Percentiles rank a stretch among this genome's conserved stretches.
Evolutionary conservation across 2,113 vertebrate genomes (phyloP).

Genomic region (Stegostoma tigrinum): DNA sequence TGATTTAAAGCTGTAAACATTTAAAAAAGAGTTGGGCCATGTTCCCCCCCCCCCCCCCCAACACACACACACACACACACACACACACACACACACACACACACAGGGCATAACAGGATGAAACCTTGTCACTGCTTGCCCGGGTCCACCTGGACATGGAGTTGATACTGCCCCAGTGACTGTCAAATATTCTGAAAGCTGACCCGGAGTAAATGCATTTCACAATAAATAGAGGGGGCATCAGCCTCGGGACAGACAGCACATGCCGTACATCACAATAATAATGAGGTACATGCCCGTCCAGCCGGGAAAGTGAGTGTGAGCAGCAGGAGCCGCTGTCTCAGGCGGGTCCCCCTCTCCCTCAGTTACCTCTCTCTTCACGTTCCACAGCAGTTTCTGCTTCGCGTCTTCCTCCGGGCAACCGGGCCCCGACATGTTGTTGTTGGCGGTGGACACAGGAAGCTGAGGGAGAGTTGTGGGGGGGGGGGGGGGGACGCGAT

Average conservation of each 20-base stretch:
- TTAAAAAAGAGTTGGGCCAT: background rate
- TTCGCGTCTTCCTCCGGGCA: slow-evolving; percentile 72
- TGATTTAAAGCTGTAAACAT: too few relatives aligned
- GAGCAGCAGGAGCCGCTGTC: background rate
- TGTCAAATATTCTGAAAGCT: background rate
- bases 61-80: too few relatives aligned
- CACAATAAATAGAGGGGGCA: too few relatives aligned
- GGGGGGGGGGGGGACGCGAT: background rate
- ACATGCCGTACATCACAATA: background rate
- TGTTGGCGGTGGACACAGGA: background rate
- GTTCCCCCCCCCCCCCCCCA: too few relatives aligned
- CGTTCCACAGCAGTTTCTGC: slow-evolving; percentile 85
- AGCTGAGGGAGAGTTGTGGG: background rate
- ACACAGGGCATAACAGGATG: background rate
- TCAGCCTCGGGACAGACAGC: background rate
- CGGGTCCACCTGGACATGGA: background rate
- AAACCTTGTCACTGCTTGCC: background rate
- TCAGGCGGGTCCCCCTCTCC: background rate
- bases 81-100: background rate
- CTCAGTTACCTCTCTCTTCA: slow-evolving; percentile 76
- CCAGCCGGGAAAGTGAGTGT: background rate
- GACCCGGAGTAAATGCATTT: background rate
- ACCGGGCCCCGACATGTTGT: slow-evolving; percentile 56
- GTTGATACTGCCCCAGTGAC: background rate
- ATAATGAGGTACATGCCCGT: background rate